Evolutionary conservation across 2,888 invertebrate genomes (phyloP), one percentile per base, ranked within the genome.

Genomic region (Acleris emargana): DNA sequence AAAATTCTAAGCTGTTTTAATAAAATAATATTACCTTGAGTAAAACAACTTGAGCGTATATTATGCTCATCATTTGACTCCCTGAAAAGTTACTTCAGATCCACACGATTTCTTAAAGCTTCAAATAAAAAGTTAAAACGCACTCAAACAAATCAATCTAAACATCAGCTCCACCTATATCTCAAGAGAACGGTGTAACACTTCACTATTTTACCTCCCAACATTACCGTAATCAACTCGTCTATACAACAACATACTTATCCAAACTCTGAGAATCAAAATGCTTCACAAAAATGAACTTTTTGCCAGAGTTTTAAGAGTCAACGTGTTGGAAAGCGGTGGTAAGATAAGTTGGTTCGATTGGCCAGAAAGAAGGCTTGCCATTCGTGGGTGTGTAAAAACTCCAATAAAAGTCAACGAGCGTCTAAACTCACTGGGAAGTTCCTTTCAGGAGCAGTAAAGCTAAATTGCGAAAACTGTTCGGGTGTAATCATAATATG

Each of bases 321-420:
- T 11, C 58, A 60, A 45, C 5, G 7, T 47, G 57, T 67, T 22
- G n/a, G 51, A 52, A 18, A 49, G 38, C n/a, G 71, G 54, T 69
- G 69, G 57, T 69, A 63, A 64, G 57, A 54, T 69, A 74, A 72
- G 61, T 74, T 74, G 68, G 76, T 61, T 61, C 63, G 70, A 71
- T 73, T 70, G 72, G 68, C 74, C 73, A 73, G 74, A 69, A 71
- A 68, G 71, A 69, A 58, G 73, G 71, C 74, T 72, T 62, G 68
- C 71, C 73, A 70, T 78, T 77, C 72, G 79, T 72, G 80, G 80
- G 76, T 73, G 77, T 83, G 83, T 83, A 87, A 87, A 87, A 88
- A 86, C 77, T 80, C 76, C 78, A 74, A 80, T 87, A 87, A 87
- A 86, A 88, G 74, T 78, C 79, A 82, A 85, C 81, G 83, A 81